Evolutionary conservation across 2,888 invertebrate species (phyloP), one percentile per base, ranked within the genome.

Genomic region (Troides oblongomaculatus): DNA sequence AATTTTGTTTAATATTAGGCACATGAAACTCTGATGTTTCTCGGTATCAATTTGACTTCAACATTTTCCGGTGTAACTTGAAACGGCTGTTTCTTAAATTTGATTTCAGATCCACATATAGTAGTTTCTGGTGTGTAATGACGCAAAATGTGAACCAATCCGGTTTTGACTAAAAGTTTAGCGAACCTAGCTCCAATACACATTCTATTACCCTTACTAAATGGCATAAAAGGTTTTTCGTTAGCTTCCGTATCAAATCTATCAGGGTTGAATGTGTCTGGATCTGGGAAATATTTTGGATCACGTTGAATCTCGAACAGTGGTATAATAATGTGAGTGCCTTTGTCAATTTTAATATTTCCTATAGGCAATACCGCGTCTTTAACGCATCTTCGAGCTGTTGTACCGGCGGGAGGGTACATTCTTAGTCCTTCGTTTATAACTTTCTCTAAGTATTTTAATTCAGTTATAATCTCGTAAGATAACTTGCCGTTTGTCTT

Each of bases 261-360:
- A 5, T 91, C 87, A 2, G 92, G 92, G 69, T 88, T 81, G 74
- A 91, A 63, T 1, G 18, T 53, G 3, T 53, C 25, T 17, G 63
- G 63, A 23, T 63, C 30, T 17, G 53, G 63, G 92, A 2, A 91
- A 73, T 87, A 85, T 59, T 86, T 79, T 0, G 87, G 83, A 71
- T 93, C 92, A 57, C 84, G 82, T 69, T 93, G 93, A 25, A 88
- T 69, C 18, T 85, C 84, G 53, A 74, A 85, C 46, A 88, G 72
- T 1, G 90, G 84, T 2, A 81, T 77, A 21, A 79, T 74, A 14
- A 92, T 76, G 12, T 76, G 79, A 0, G 84, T 81, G 1, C 85
- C 88, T 60, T 85, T 84, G 0, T 82, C 80, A 14, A 90, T 72
- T 72, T 73, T 79, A 10, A 89, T 79, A 72, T 87, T 84, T 3